Percentiles rank a stretch among this genome's conserved stretches.
Conservation (phyloP, 1,140 invertebrate genomes). For the Drepana arcuata region DNA sequence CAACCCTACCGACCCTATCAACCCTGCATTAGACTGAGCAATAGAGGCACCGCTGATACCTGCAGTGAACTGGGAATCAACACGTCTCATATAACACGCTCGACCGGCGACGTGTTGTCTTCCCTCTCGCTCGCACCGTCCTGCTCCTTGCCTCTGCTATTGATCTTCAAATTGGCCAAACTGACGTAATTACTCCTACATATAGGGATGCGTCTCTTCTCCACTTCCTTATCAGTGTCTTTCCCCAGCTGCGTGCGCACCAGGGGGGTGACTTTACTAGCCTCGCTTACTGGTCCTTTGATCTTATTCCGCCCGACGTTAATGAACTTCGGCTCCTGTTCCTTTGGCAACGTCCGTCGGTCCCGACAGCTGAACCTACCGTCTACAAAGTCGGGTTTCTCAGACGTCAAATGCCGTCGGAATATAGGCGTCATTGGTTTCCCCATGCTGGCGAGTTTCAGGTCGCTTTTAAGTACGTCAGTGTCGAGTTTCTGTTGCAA, state of each 20-base stretch:
- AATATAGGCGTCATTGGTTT: constrained; percentile 67
- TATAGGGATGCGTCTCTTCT: constrained; percentile 37
- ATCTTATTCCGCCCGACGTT: constrained; percentile 33
- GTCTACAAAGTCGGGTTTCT: constrained; percentile 42
- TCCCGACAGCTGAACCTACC: constrained; percentile 61
- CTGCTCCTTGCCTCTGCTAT: constrained; percentile 16
- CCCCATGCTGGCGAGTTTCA: constrained; percentile 50
- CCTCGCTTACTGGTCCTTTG: constrained; percentile 17
- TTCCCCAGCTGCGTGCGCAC: no score
- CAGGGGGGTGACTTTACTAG: no score
- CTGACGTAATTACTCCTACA: constrained; percentile 64
- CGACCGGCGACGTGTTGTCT: constrained; percentile 21
- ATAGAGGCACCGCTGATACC: no score
- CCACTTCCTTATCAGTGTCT: no score
- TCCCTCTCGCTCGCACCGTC: constrained; percentile 12
- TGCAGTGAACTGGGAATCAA: no score
- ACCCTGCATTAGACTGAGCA: no score
- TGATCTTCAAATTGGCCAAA: constrained; percentile 61
- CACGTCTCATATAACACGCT: constrained; percentile 27
- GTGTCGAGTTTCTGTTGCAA: constrained; percentile 6
- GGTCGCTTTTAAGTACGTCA: constrained; percentile 41
- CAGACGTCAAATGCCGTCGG: constrained; percentile 32
- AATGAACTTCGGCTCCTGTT: constrained; percentile 31
- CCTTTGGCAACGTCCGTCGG: constrained; percentile 19
- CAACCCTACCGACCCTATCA: no score